Conservation (phyloP, 2,113 vertebrate species). For the Hiodon alosoides region DNA sequence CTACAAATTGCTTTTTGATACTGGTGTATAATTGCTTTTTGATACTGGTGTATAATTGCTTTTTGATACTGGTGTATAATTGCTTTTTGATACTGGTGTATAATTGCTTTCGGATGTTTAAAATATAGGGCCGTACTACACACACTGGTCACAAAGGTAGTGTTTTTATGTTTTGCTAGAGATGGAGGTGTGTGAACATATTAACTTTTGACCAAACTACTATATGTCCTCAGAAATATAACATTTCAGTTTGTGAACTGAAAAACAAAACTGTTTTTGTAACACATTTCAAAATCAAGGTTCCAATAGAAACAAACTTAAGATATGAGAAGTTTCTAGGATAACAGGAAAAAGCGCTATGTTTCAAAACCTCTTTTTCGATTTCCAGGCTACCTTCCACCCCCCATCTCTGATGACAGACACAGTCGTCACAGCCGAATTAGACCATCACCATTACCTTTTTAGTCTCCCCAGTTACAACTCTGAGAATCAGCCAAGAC, state of each 20-base stretch:
- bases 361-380: constrained; percentile 9
- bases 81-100: no score
- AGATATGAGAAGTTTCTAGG: neutral
- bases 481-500: constrained; percentile 14
- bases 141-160: no score
- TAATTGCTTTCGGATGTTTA: no score
- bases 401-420: constrained; percentile 18
- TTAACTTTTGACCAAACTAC: neutral
- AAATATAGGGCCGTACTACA: no score
- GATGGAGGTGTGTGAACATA: constrained; percentile 5
- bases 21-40: no score
- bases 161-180: no score
- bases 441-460: constrained; percentile 35
- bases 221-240: neutral
- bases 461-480: constrained; percentile 41
- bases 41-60: no score
- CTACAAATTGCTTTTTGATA: neutral
- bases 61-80: no score
- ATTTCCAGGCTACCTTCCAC: constrained; percentile 3
- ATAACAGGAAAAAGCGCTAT: neutral
- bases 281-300: neutral
- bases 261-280: neutral
- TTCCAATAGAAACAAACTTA: neutral
- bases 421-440: constrained; percentile 18
- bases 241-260: constrained; percentile 5